Conservation (phyloP, 2,113 vertebrate species). For the Fulmarus glacialis region DNA sequence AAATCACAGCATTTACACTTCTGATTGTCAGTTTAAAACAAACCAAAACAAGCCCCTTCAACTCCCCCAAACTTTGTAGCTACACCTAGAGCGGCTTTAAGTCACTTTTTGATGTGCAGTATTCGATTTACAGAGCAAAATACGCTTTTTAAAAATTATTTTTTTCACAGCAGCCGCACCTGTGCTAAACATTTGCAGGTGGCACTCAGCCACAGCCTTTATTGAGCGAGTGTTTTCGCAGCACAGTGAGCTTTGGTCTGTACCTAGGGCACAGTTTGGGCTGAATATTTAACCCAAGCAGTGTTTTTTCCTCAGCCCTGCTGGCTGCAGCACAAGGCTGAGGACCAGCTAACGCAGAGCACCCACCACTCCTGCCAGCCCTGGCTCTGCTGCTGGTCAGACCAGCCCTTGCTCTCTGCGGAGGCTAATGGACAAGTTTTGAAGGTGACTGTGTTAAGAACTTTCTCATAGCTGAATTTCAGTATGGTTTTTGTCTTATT, state of each 20-base stretch:
- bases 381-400: not conserved
- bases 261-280: not conserved
- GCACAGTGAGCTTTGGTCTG: not conserved
- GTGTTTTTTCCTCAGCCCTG: not conserved
- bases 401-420: not conserved
- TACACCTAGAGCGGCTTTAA: not conserved
- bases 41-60: not conserved
- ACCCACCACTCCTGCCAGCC: not conserved
- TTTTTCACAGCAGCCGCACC: not conserved
- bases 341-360: accelerated
- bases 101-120: not conserved
- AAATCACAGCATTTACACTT: not conserved
- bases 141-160: accelerated
- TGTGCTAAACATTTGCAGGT: not conserved
- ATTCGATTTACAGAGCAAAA: not conserved
- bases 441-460: not conserved
- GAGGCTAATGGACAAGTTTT: not conserved
- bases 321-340: not conserved
- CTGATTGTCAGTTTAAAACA: not conserved
- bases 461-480: accelerated
- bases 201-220: not conserved
- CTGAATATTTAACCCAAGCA: not conserved
- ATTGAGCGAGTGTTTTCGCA: not conserved
- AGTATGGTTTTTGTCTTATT: not conserved
- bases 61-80: not conserved